Conservation (phyloP, 2,113 vertebrate species). For the Camelus bactrianus region DNA sequence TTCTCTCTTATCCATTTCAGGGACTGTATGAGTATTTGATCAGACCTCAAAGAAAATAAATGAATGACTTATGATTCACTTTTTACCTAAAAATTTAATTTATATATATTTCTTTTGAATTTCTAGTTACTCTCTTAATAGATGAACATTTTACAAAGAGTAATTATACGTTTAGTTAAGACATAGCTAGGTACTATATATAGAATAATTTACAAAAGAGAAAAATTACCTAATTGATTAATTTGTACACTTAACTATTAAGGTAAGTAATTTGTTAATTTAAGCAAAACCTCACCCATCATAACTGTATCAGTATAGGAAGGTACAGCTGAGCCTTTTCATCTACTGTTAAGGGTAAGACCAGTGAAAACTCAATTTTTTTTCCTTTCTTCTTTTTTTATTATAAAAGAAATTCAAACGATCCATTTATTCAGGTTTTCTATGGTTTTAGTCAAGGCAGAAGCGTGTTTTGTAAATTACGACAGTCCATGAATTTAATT, state of each 20-base stretch:
- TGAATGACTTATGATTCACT: background rate
- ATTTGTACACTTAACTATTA: background rate
- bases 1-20: background rate
- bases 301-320: background rate
- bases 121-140: background rate
- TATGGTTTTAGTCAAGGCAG: background rate
- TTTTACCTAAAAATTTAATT: conserved; percentile 47
- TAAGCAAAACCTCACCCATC: background rate
- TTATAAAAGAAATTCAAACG: background rate
- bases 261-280: background rate
- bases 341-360: background rate
- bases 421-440: conserved; percentile 31
- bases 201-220: background rate
- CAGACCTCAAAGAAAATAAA: conserved; percentile 37
- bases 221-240: background rate
- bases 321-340: background rate
- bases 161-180: background rate
- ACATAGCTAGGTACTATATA: background rate
- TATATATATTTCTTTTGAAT: background rate
- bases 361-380: background rate
- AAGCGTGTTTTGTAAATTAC: background rate
- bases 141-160: background rate
- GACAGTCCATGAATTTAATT: background rate
- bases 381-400: background rate
- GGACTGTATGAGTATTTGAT: background rate